Base-by-base conservation (phyloP, 2,888 invertebrate genomes). In the Drosophila neoperkinsi region DNA sequence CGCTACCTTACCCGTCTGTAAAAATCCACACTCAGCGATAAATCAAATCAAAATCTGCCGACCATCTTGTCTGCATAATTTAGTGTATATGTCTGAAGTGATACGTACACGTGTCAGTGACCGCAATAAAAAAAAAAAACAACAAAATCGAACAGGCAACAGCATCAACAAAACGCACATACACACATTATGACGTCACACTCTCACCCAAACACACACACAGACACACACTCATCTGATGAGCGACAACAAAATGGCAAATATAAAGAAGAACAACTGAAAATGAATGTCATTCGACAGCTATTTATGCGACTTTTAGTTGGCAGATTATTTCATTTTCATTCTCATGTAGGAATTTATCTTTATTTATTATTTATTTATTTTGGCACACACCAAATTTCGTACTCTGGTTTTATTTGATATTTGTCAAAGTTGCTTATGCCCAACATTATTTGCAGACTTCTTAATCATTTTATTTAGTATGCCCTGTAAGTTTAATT, bases 241-340 rank as follows among this genome's bases (percentile, higher is more conserved):
- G 41, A 50, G 67, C 28, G 55, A 46, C 49, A 52, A 13, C 70
- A 59, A 67, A 74, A 75, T 86, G 71, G 58, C 63, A 60, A 64
- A 62, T 55, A 79, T 77, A 84, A 75, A 84, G 69, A 82, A 76
- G 63, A 88, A 76, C 60, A 73, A 73, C 70, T 67, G 57, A 74
- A 88, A 76, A 80, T 77, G 70, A 79, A 90, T 90, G 77, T 78
- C 78, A 85, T 78, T 88, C 71, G 81, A 74, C 70, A 82, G 82
- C 85, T 90, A 74, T 90, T 85, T 85, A 82, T 90, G 78, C 69
- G 82, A 67, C 82, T 75, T 80, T 86, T 85, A 82, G 85, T 82
- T 88, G 78, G 58, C 88, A 82, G 88, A 74, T 86, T 90, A 80
- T 88, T 88, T 88, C 71, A 77, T 77, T 90, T 89, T 77, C 73